Evolutionary conservation across 2,797 vertebrate genomes (phyloP), one percentile per base, ranked within the genome.

Genomic region (Anniella stebbinsi): DNA sequence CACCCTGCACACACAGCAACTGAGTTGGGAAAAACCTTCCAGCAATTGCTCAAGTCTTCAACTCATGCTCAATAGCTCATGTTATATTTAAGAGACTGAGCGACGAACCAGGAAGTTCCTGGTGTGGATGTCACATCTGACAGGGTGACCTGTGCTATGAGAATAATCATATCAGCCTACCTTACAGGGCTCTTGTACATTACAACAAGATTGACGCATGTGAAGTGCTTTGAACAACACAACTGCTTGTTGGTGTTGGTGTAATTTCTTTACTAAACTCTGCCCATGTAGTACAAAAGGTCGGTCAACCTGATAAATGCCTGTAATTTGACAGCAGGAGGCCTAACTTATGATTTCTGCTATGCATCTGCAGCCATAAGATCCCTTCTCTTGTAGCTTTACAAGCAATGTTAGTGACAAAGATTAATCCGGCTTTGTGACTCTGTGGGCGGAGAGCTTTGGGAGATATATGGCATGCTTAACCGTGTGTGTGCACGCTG

Each of bases 371-470:
- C 5, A 54, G 5, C 38, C 69, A 23, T 5, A 84, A 84, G 11
- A 5, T 67, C 88, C 63, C 38, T 45, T 92, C 73, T 81, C 80
- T 89, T 84, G 87, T 0, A 83, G 86, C 72, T 45, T 6, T n/a
- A 75, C 48, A 87, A 90, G 69, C 63, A 83, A 92, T 80, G 80
- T 87, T 69, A 76, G 86, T 81, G 89, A 95, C 88, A 93, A 92
- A 91, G 88, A 93, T 80, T 89, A 93, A 94, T 94, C 86, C 89
- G 73, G 4, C 18, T 91, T 89, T 23, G 77, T 84, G 82, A 33
- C 12, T 30, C 23, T 84, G 54, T 87, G 36, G 70, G 87, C 57
- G 60, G 30, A 92, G 87, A 89, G 92, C 54, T 60, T 81, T 81
- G 57, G 36, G 89, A 90, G 82, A 92, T 69, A 70, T 9, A 87